Conservation (phyloP, 2,113 vertebrate species). For the Lipotes vexillifer region DNA sequence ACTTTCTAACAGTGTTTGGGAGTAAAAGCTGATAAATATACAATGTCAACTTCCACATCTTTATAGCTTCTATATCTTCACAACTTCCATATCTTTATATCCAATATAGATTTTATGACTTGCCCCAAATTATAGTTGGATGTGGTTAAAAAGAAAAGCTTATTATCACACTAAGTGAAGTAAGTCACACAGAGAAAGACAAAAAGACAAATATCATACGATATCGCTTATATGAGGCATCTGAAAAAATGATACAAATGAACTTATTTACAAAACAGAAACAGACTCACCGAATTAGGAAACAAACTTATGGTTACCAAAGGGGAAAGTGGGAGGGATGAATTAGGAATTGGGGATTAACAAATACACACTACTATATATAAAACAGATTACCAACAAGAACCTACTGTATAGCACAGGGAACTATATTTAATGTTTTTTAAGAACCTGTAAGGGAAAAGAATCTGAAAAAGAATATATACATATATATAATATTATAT, state of each 20-base stretch:
- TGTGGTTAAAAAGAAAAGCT: neutral
- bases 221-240: too few species aligned
- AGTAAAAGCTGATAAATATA: rapidly evolving
- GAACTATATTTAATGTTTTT: too few species aligned
- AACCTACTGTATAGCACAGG: neutral
- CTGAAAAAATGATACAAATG: too few species aligned
- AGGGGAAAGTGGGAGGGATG: neutral
- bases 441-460: too few species aligned
- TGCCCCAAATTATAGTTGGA: neutral
- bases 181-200: too few species aligned
- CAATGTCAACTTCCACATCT: neutral
- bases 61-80: too few species aligned
- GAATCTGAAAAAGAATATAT: too few species aligned
- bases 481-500: too few species aligned
- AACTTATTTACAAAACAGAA: too few species aligned
- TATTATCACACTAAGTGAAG: too few species aligned
- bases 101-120: neutral
- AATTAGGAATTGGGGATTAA: neutral
- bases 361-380: neutral
- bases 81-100: neutral
- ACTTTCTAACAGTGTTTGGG: neutral
- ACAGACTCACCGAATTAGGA: too few species aligned
- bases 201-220: too few species aligned
- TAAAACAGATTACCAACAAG: neutral
- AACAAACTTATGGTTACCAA: neutral